These are phyloP conservation scores for Polyergus mexicanus DNA, from an alignment of 1,140 invertebrate species.

Conservation along the genomic window DNA sequence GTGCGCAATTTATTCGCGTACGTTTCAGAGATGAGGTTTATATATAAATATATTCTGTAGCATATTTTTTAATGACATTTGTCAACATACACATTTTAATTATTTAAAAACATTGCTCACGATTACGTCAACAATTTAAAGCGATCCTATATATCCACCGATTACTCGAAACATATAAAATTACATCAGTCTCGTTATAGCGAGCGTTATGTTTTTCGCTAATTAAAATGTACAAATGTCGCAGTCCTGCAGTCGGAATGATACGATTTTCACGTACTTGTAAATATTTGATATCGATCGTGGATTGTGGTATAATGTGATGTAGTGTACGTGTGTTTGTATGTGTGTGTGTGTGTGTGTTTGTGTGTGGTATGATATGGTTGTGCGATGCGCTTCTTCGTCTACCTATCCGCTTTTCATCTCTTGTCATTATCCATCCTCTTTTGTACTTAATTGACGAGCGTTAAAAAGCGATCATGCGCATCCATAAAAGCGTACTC, in stretches of 20 bases:
- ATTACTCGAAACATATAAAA: slow-evolving; percentile 5
- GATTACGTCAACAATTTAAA: background rate
- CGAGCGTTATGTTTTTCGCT: background rate
- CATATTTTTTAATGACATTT: slow-evolving; percentile 16
- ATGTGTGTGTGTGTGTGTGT: no score
- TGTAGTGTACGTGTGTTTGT: no score
- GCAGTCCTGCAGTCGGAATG: background rate
- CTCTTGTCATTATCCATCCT: background rate
- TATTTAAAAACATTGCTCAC: background rate
- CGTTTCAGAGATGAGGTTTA: slow-evolving; percentile 17
- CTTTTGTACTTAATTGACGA: slow-evolving; percentile 49
- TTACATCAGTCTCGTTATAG: slow-evolving; percentile 5
- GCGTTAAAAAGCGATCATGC: slow-evolving; percentile 51
- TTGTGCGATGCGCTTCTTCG: slow-evolving; percentile 31
- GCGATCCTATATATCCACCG: background rate
- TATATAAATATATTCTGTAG: background rate
- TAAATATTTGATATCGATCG: slow-evolving; percentile 66
- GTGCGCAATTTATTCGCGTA: slow-evolving; percentile 61
- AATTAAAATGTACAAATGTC: slow-evolving; percentile 33
- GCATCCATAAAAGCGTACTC: background rate
- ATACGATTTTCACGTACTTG: slow-evolving; percentile 49
- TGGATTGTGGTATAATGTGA: slow-evolving; percentile 20
- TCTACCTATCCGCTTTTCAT: slow-evolving; percentile 3
- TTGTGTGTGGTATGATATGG: slow-evolving; percentile 9
- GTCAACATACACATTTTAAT: background rate